Base-by-base conservation (phyloP, 2,888 invertebrate species). In the Dasysyrphus tricinctus region DNA sequence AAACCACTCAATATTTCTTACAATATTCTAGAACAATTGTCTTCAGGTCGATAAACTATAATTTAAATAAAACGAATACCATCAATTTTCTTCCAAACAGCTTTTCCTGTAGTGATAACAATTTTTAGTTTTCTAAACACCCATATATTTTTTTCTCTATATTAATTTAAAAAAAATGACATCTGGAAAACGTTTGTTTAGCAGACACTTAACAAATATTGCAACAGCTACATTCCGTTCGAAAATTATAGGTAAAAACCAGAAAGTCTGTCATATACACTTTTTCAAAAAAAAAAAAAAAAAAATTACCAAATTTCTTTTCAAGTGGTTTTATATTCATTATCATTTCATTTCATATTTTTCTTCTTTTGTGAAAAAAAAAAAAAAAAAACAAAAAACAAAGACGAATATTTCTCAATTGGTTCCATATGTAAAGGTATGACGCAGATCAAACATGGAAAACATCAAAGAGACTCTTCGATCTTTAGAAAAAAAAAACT, bases 151-250 rank as follows among this genome's bases (percentile, higher is more conserved):
- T 29, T 51, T 51, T 0, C 5, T 37, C 16, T 1, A 57, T 16
- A 34, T 5, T 11, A 8, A 57, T 37, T 57, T 57, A 29, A 32
- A 49, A 80, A 63, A 76, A 56, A 34, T 44, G 74, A 81, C 85
- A 85, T 81, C 81, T 81, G 86, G 86, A 65, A 69, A 57, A 70
- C 65, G 59, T 82, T 82, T 59, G 44, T 67, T 39, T 63, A 24
- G 63, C 49, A 80, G 75, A 73, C 69, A 80, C 73, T 57, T 63
- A 67, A 57, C 39, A 72, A 72, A 80, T 81, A 74, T 84, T 61
- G 80, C 80, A 76, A 59, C 65, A 73, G 37, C 51, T 39, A 63
- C 9, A 63, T 29, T 47, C 32, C 12, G 12, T 47, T 16, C 11
- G 16, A 8, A 14, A 54, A 29, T 51, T 16, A 44, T n/a, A 29